phyloP scores from a whole-genome alignment of 2,888 invertebrate species.

The Yponomeuta malinellus region DNA sequence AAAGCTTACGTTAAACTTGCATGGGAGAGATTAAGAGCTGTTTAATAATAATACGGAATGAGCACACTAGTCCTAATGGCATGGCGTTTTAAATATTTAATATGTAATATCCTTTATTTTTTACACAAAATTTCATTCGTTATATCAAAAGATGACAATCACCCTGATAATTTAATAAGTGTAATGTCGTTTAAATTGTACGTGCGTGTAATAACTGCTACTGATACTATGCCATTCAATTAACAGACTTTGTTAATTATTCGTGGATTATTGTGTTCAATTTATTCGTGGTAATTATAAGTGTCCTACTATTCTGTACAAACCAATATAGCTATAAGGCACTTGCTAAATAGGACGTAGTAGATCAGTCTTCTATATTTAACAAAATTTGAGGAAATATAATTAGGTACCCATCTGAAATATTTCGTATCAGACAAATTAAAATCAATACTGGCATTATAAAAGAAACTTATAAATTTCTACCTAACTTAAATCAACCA shows the following conservation, averaged over 20 bases:
- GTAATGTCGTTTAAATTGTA: slow-evolving; percentile 29
- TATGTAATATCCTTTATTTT: slow-evolving; percentile 67
- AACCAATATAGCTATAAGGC: too few relatives aligned
- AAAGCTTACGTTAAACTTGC: slow-evolving; percentile 39
- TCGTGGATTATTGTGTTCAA: background rate
- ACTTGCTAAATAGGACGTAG: too few relatives aligned
- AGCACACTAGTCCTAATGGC: slow-evolving; percentile 64
- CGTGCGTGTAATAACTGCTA: slow-evolving; percentile 19
- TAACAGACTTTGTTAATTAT: background rate
- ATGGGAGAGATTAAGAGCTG: slow-evolving; percentile 62
- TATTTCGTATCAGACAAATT: too few relatives aligned
- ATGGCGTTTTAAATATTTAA: slow-evolving; percentile 71
- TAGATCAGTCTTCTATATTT: too few relatives aligned
- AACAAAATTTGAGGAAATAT: too few relatives aligned
- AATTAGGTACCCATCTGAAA: too few relatives aligned
- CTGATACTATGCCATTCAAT: background rate
- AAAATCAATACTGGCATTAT: too few relatives aligned
- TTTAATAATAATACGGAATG: slow-evolving; percentile 68
- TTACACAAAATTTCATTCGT: slow-evolving; percentile 44
- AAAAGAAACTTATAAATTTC: too few relatives aligned
- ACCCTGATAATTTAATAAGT: slow-evolving; percentile 24
- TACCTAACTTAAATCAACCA: too few relatives aligned
- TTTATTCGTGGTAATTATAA: too few relatives aligned
- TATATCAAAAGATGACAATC: slow-evolving; percentile 47
- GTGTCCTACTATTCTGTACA: too few relatives aligned